phyloP scores from a whole-genome alignment of 2,888 invertebrate genomes.

The Polydrusus cervinus region DNA sequence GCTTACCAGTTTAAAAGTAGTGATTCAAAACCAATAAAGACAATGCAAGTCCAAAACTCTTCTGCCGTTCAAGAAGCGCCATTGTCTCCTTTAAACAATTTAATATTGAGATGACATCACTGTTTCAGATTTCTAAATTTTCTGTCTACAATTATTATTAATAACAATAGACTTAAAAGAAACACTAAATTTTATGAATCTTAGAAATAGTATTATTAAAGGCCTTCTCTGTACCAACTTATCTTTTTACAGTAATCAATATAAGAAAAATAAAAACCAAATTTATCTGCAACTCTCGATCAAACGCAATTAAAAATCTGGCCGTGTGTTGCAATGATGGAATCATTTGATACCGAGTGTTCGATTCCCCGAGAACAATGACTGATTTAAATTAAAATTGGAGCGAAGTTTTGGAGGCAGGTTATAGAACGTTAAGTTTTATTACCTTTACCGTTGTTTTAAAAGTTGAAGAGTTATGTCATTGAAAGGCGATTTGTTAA shows the following conservation, averaged over 20 bases:
- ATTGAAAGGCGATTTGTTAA: conserved; percentile 4
- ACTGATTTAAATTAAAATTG: conserved; percentile 45
- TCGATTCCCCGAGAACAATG: conserved; percentile 39
- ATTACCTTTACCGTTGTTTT: conserved; percentile 12
- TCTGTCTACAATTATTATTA: no score
- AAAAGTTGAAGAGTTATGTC: conserved; percentile 10
- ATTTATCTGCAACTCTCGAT: conserved; percentile 16
- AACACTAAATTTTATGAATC: no score
- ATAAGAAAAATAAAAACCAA: conserved; percentile 1
- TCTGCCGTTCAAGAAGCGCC: no score
- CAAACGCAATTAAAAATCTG: conserved; percentile 39
- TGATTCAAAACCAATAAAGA: no score
- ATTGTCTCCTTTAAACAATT: no score
- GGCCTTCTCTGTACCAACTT: not conserved
- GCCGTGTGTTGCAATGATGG: conserved; percentile 31
- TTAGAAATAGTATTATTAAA: no score
- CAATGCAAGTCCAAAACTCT: no score
- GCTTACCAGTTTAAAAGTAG: no score
- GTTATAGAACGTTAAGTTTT: conserved; percentile 22
- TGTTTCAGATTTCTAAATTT: no score
- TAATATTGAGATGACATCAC: no score
- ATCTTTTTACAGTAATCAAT: not conserved
- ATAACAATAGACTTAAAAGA: no score
- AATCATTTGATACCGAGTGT: conserved; percentile 37
- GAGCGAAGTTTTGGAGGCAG: conserved; percentile 30